Evolutionary conservation across 1,140 invertebrate genomes (phyloP).

Genomic region (Nebria ingens): DNA sequence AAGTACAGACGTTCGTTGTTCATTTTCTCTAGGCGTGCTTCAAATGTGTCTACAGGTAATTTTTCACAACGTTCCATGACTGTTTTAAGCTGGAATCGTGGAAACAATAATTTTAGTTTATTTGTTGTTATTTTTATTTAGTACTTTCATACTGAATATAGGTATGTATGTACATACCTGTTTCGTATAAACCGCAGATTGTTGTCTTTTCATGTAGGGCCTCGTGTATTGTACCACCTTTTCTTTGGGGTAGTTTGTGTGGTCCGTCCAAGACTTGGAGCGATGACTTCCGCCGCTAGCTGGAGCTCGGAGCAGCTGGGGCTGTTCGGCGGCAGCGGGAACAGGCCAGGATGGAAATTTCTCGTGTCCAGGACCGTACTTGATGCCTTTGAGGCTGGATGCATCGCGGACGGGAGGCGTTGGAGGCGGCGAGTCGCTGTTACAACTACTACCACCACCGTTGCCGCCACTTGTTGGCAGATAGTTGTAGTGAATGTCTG

Average conservation of each 20-base stretch:
- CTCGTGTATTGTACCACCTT: constrained; percentile 52
- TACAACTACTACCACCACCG: constrained; percentile 9
- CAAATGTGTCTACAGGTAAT: constrained; percentile 52
- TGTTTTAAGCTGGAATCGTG: constrained; percentile 45
- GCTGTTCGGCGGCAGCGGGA: constrained; percentile 38
- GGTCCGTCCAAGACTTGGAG: constrained; percentile 64
- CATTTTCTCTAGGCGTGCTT: constrained; percentile 37
- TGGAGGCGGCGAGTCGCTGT: constrained; percentile 37
- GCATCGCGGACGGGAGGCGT: constrained; percentile 56
- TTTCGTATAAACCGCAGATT: constrained; percentile 53
- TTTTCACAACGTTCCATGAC: constrained; percentile 66
- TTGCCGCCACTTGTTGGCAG: constrained; percentile 24
- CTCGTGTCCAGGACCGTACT: constrained; percentile 64
- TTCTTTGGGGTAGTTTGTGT: constrained; percentile 64
- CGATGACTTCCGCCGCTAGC: constrained; percentile 44
- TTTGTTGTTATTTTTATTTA: not conserved
- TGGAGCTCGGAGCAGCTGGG: constrained; percentile 39
- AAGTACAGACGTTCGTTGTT: constrained; percentile 40
- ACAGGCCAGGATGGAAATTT: constrained; percentile 74
- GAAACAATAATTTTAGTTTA: constrained; percentile 31
- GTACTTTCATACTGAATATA: not conserved
- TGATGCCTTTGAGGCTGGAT: constrained; percentile 54
- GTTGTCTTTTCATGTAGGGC: constrained; percentile 54
- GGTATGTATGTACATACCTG: constrained; percentile 37
- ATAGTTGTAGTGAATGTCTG: constrained; percentile 29